Base-by-base conservation (phyloP, 2,797 vertebrate species). In the Anableps anableps region DNA sequence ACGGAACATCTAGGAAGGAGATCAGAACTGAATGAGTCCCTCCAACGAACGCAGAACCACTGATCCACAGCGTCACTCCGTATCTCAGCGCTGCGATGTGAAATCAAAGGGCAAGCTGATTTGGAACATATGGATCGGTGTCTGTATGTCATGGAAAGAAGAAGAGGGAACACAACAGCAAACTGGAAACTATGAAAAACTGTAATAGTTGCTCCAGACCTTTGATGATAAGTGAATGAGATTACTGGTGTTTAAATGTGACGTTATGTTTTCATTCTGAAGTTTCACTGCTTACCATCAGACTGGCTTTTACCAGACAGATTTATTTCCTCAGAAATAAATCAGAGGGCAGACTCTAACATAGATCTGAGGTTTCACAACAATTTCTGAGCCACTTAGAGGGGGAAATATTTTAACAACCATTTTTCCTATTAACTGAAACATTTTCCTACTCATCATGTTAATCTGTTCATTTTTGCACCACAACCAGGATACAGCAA, bases 101-200 rank as follows among this genome's bases (percentile, higher is more conserved):
- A 84, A 92, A 90, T 91, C 89, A 84, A 93, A 92, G 91, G 78
- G 81, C 41, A 2, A 85, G 87, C 75, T 91, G 86, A 89, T 89
- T 90, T 51, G 82, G 64, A 93, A 87, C 92, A 90, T 83, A 84
- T 71, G 68, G 2, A 16, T 16, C 41, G 43, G 68, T 45, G 26
- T 71, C 43, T 13, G 26, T 19, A 19, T 71, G 68, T 71, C 68
- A 47, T 47, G 68, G 26, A 71, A n/a, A 29, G 1, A 16, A 14
- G 26, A 16, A 68, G 21, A 6, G 8, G 17, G 31, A 14, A 66
- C 36, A 13, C 64, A 68, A 68, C 36, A 41, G 34, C 62, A 38
- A 38, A 66, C 19, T 66, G 1, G 36, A 68, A 68, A 41, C 64
- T 41, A 36, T 38, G 36, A 19, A 68, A 41, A 68, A 38, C 36